Percentiles rank a stretch among this genome's conserved stretches.
Conservation (phyloP, 2,113 vertebrate genomes). For the Pseudonaja textilis region DNA sequence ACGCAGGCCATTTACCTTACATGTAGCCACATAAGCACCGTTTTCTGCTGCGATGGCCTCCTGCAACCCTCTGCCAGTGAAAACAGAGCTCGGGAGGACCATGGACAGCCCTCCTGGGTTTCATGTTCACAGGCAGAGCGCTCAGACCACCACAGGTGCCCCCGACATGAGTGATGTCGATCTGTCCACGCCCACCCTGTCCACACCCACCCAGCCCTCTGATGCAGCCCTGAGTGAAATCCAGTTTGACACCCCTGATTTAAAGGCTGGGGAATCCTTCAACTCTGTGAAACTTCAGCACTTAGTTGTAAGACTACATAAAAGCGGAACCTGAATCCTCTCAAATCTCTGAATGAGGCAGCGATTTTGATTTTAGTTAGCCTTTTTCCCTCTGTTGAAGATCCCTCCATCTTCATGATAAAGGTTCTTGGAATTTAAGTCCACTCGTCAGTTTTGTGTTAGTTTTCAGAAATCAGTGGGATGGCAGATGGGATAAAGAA, state of each 20-base stretch:
- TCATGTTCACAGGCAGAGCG: no score
- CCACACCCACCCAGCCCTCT: no score
- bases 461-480: conserved; percentile 20
- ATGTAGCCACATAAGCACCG: background rate
- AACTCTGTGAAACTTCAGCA: background rate
- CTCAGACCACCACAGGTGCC: no score
- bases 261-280: background rate
- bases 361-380: background rate
- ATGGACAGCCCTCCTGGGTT: no score
- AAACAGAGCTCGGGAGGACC: no score
- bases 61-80: no score
- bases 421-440: conserved; percentile 20
- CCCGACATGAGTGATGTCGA: no score
- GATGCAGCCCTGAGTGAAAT: no score
- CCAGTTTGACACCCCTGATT: background rate
- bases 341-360: conserved; percentile 3
- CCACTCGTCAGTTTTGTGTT: conserved; percentile 23
- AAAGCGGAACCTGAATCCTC: background rate
- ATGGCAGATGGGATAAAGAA: background rate
- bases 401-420: background rate
- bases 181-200: no score
- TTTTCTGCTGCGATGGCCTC: no score
- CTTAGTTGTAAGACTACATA: background rate
- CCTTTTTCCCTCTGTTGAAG: background rate
- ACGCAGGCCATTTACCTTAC: background rate